Base-by-base conservation (phyloP, 1,140 invertebrate genomes). In the Heliconius congener region DNA sequence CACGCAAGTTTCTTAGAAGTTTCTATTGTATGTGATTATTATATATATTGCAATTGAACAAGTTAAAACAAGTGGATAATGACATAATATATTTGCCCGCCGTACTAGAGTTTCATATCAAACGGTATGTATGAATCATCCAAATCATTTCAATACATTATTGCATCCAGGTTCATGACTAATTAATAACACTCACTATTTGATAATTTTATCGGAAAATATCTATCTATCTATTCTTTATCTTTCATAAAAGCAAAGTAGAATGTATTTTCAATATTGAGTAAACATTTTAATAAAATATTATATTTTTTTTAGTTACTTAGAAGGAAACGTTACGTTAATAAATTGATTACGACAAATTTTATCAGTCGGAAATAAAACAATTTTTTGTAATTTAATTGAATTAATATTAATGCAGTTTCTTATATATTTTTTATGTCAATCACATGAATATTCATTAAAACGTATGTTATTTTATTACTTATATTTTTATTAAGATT, bases 61-160 rank as follows among this genome's bases (percentile, higher is more conserved):
- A 85, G 84, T 89, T 81, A 60, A 70, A 85, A 86, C 86, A 90
- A 89, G 84, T 88, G 84, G 84, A 85, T 87, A 89, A 90, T 90
- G 89, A 91, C 86, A 90, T 91, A 91, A 91, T 90, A 83, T 84
- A 81, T 82, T 83, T 82, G 79, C 52, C 74, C 30, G 84, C 52
- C 84, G 71, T 79, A 82, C 80, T 84, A 86, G 83, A 84, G 83
- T 86, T 79, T 83, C 83, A 84, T 87, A 85, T 88, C 85, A 82
- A 84, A 72, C 74, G 72, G 42, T 81, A 57, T 91, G 88, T 81
- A 52, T 91, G 89, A 91, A 84, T 89, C 89, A 91, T 83, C 80
- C 86, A 82, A 87, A 83, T 86, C 75, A 85, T 86, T 90, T 85
- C 42, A 42, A 75, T 60, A 76, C 74, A 72, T 79, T 37, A 37